Evolutionary conservation across 2,797 vertebrate genomes (phyloP).

Genomic region (Protosalanx chinensis): DNA sequence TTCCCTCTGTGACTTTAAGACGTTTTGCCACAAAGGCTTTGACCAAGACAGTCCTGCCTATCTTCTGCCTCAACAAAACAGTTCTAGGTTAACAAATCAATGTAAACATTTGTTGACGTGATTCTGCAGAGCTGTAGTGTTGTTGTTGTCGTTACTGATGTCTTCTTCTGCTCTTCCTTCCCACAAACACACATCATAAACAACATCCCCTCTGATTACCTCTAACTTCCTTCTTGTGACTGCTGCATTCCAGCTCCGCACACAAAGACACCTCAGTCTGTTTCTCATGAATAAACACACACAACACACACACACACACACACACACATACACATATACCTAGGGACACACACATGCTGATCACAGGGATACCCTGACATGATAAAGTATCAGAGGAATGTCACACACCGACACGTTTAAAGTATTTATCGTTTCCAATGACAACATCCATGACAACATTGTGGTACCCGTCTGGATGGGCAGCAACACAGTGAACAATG

Average conservation of each 20-base stretch:
- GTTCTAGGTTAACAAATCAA: too few species aligned
- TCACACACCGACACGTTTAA: background rate
- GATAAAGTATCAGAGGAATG: background rate
- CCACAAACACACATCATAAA: background rate
- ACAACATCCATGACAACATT: background rate
- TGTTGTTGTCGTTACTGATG: too few species aligned
- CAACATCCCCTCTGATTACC: slow-evolving; percentile 2
- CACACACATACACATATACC: background rate
- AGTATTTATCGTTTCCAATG: background rate
- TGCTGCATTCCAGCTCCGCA: background rate
- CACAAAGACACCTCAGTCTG: background rate
- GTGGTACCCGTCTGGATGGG: background rate
- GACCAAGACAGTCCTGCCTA: too few species aligned
- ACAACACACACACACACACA: background rate
- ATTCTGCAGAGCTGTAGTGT: too few species aligned
- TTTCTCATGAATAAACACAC: background rate
- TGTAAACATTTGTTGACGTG: too few species aligned
- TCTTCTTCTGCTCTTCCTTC: background rate
- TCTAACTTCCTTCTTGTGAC: slow-evolving; percentile 1
- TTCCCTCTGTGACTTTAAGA: too few species aligned
- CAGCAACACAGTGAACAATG: background rate
- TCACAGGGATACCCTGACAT: background rate
- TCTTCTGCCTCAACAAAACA: too few species aligned
- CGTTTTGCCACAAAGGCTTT: too few species aligned
- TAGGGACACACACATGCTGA: background rate